A percentile compares a stretch with the other conserved stretches of the same genome.
Conservation (phyloP, 2,113 vertebrate species). For the Glareola pratincola region DNA sequence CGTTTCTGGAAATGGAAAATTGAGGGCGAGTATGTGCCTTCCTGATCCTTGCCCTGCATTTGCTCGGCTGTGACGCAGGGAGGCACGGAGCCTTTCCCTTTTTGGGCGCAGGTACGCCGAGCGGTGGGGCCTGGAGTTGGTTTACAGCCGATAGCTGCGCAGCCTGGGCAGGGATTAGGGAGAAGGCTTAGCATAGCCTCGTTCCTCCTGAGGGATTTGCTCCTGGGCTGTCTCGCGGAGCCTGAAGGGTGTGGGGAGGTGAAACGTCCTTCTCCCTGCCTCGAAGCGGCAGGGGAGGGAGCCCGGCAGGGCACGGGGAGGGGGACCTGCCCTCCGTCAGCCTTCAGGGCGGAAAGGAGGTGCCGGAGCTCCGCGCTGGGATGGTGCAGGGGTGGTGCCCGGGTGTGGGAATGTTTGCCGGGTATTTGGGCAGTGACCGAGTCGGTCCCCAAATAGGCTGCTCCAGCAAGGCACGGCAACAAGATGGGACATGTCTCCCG, state of each 20-base stretch:
- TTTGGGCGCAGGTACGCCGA: background rate
- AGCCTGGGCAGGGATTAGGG: background rate
- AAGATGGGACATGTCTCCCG: background rate
- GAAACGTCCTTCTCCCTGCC: background rate
- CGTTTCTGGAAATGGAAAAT: background rate
- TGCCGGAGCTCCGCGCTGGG: rapidly evolving
- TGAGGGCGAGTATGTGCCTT: rapidly evolving
- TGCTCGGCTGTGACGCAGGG: background rate
- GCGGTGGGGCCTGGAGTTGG: background rate
- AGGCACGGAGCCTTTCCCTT: background rate
- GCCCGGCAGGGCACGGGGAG: background rate
- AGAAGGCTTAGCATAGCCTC: background rate
- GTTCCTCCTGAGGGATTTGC: background rate
- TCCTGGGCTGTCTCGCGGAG: background rate
- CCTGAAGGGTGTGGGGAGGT: background rate
- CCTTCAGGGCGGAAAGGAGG: background rate
- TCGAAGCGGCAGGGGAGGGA: background rate
- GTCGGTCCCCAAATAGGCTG: background rate
- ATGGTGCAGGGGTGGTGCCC: background rate
- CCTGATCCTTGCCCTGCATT: background rate
- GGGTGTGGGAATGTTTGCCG: background rate
- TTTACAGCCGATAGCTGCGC: background rate
- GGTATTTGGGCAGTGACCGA: background rate
- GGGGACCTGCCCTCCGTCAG: background rate
- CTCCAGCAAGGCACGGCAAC: background rate